A percentile compares a stretch with the other conserved stretches of the same genome.
Evolutionary conservation across 2,797 vertebrate genomes (phyloP).

Genomic region (Pipistrellus pygmaeus): DNA sequence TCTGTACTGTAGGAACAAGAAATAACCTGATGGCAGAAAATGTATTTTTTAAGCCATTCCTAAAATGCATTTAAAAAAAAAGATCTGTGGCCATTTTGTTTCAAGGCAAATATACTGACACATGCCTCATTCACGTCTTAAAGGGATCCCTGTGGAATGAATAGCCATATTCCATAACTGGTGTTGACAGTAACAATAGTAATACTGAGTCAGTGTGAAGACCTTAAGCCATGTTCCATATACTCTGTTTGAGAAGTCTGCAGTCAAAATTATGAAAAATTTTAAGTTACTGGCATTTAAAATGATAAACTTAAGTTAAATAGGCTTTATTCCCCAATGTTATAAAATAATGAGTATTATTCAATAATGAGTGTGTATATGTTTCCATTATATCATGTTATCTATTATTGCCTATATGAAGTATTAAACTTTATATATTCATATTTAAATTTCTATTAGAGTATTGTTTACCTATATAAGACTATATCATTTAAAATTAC

Average conservation of each 20-base stretch:
- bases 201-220: background rate
- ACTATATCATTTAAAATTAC: constrained; percentile 64
- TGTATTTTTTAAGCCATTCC: background rate
- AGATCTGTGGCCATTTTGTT: background rate
- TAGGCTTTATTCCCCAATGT: background rate
- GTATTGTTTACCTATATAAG: constrained; percentile 40
- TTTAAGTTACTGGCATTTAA: constrained; percentile 31
- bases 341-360: background rate
- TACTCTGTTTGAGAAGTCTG: background rate
- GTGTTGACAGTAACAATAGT: background rate
- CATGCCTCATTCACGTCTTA: too few species aligned
- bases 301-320: background rate
- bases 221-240: background rate
- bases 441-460: constrained; percentile 56
- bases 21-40: background rate
- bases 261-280: background rate
- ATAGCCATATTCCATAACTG: background rate
- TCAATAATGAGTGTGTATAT: background rate
- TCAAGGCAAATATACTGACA: background rate
- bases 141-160: background rate
- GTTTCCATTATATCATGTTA: background rate
- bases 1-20: background rate
- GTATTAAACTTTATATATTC: background rate
- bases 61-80: too few species aligned
- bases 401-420: background rate